Evolutionary conservation across 2,888 invertebrate species (phyloP).

Genomic region (Tillus elongatus): DNA sequence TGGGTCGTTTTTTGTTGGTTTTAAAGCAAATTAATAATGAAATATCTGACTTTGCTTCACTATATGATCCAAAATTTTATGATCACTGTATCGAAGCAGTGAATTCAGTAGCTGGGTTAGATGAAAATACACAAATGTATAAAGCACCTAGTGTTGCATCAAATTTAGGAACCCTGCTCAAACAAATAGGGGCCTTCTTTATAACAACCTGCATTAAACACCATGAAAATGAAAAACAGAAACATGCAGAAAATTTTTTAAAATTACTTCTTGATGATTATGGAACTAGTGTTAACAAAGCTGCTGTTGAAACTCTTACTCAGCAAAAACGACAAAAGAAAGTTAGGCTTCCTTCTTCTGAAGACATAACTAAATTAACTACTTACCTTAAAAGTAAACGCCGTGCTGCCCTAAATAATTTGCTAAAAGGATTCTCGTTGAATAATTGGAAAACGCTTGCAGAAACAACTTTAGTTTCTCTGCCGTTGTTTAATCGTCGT

Average conservation of each 20-base stretch:
- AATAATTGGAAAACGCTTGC: constrained; percentile 8
- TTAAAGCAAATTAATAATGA: constrained; percentile 5
- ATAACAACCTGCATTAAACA: constrained; percentile 15
- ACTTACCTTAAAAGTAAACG: constrained; percentile 11
- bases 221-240: constrained; percentile 13
- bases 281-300: constrained; percentile 16
- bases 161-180: constrained; percentile 17
- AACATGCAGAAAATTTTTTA: constrained; percentile 17
- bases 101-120: constrained; percentile 15
- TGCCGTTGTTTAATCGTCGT: constrained; percentile 16
- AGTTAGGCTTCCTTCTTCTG: constrained; percentile 12
- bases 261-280: constrained; percentile 17
- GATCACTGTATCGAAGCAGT: constrained; percentile 14
- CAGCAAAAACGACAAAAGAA: constrained; percentile 6
- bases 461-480: constrained; percentile 9
- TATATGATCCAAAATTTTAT: constrained; percentile 18
- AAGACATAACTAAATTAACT: constrained; percentile 10
- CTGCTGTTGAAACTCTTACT: constrained; percentile 11
- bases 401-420: background rate
- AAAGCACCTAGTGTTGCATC: constrained; percentile 17
- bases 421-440: background rate
- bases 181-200: constrained; percentile 11
- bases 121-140: constrained; percentile 7
- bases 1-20: constrained; percentile 15
- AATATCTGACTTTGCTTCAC: constrained; percentile 17